Percentiles rank a stretch among this genome's conserved stretches.
These are phyloP conservation scores for Hydrophis major DNA, from an alignment of 2,797 vertebrate genomes.

Conservation along the genomic window DNA sequence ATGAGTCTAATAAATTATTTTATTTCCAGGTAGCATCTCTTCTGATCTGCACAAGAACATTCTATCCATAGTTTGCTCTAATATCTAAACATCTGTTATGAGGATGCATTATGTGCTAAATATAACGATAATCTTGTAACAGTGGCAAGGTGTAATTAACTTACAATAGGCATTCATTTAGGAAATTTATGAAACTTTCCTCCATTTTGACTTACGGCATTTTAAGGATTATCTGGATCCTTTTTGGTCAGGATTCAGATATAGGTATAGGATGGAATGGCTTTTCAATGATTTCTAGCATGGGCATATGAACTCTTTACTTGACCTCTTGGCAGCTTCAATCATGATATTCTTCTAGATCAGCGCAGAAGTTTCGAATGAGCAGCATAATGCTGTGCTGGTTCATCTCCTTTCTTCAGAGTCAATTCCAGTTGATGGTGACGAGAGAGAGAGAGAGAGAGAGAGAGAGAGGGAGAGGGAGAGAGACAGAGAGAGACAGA, in stretches of 20 bases:
- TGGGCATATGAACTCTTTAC: background rate
- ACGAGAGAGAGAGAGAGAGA: background rate
- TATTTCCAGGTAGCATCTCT: slow-evolving; percentile 16
- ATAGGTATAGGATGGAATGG: background rate
- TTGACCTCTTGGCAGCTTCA: background rate
- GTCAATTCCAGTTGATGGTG: too few species aligned
- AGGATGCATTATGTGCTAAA: slow-evolving; percentile 15
- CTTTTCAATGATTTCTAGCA: background rate
- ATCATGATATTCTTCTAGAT: background rate
- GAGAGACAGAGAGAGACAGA: background rate
- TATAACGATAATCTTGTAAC: slow-evolving; percentile 19
- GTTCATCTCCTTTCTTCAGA: too few species aligned
- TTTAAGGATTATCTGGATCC: background rate
- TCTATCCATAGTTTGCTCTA: slow-evolving; percentile 10
- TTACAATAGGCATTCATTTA: background rate
- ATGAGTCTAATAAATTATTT: slow-evolving; percentile 35
- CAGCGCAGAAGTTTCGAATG: background rate
- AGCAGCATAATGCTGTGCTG: too few species aligned
- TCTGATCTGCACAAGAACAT: slow-evolving; percentile 34
- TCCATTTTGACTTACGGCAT: background rate
- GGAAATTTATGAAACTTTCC: background rate
- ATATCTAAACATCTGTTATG: background rate
- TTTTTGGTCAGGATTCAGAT: background rate
- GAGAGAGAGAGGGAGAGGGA: background rate
- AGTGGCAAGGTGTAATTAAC: slow-evolving; percentile 16